Evolutionary conservation across 2,797 vertebrate genomes (phyloP), one percentile per base, ranked within the genome.

Genomic region (Tachyglossus aculeatus): DNA sequence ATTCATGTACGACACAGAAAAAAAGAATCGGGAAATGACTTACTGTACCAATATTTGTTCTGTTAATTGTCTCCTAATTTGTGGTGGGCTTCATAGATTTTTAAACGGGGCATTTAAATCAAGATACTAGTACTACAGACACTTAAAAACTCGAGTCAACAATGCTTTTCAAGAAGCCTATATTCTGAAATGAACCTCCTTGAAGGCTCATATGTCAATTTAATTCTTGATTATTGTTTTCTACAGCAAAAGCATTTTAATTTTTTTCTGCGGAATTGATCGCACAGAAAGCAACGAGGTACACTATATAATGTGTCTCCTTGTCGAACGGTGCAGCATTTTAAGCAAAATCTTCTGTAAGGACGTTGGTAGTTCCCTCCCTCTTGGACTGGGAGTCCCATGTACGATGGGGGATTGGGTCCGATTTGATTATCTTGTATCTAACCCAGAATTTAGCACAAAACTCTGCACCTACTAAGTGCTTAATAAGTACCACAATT

Each of bases 261-360:
- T 66, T 77, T 62, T 75, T 73, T 77, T 48, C 45, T 29, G 78
- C 37, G 41, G 52, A 78, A 79, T 76, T 76, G 74, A 80, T 78
- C 83, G 31, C 16, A 31, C 31, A 19, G 25, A 19, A 24, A 19
- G 45, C 7, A 21, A 9, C n/a, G n/a, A n/a, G n/a, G n/a, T n/a
- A n/a, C n/a, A n/a, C n/a, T 85, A 87, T 83, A 85, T 81, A 71
- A 85, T 74, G 39, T 61, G 45, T 18, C 83, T 81, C 57, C 76
- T 78, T 80, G 74, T 78, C 64, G 73, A 85, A 87, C 80, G 65
- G 73, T 60, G 80, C 81, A 71, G 67, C 67, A 78, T 81, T 81
- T 61, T 29, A 59, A 65, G 63, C 66, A 74, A 71, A 40, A 67
- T 78, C 78, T 82, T 85, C 76, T 71, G 70, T 71, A 78, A 76